Base-by-base conservation (phyloP, 2,888 invertebrate genomes). In the Brachycybe producta region DNA sequence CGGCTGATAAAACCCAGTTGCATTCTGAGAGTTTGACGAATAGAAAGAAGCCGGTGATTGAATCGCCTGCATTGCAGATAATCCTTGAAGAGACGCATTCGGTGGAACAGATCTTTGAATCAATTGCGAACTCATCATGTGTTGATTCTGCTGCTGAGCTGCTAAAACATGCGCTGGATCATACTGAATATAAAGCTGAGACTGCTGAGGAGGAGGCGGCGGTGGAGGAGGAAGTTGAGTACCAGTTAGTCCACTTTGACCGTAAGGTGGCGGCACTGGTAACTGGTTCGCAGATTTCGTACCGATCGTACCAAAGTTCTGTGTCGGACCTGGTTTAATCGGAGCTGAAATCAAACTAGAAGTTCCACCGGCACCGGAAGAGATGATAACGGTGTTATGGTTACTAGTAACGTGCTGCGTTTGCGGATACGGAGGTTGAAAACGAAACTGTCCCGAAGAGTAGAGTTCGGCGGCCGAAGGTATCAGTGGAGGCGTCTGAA, bases 261-360 rank as follows among this genome's bases (percentile, higher is more conserved):
- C 52, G 38, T 54, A 54, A 11, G 36, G 52, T 17, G 49, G 39
- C 5, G 35, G 40, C 19, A 34, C 24, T 11, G 30, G 13, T 11
- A 30, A 13, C 23, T 47, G 47, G 1, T 19, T 38, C 7, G 21
- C 47, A 1, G 27, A 36, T 40, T 77, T 77, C 5, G 76, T 75
- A 63, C 86, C 85, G 59, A 87, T 86, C 52, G 86, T 84, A 56
- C 85, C 85, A 59, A 86, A 82, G 84, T 42, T 58, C 50, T 32
- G 57, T 54, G 79, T 77, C 32, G 82, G 78, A 7, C 42, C 53
- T 21, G 84, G 81, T 62, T 87, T 88, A 46, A 86, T 84, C 53
- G 82, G 82, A 32, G 85, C 81, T 4, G 87, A 85, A 86, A 88
- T 88, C 58, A 88, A 73, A 67, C 86, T 87, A 52, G 86, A 83